phyloP scores from a whole-genome alignment of 2,797 vertebrate genomes.

The Enteromius fasciolatus region DNA sequence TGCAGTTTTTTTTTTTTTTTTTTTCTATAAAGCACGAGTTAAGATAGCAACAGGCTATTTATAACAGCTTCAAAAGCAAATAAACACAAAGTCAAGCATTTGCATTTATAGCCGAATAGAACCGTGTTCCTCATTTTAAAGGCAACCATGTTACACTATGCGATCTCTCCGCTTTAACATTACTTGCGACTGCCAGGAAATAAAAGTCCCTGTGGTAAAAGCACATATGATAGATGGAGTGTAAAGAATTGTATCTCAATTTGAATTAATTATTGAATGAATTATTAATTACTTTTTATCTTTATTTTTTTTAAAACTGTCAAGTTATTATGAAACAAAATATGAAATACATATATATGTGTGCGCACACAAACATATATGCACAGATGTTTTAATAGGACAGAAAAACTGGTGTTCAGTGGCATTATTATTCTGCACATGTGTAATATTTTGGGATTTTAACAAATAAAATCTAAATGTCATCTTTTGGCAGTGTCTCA shows the following conservation, averaged over 20 bases:
- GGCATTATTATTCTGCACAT: not conserved
- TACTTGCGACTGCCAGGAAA: not conserved
- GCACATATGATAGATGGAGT: too few relatives aligned
- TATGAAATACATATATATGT: not conserved
- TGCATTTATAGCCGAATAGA: not conserved
- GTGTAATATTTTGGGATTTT: not conserved
- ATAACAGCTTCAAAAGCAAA: not conserved
- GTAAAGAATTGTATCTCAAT: too few relatives aligned
- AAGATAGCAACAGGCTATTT: slow-evolving; percentile 10
- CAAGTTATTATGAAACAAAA: not conserved
- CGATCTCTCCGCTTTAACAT: not conserved
- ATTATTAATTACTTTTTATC: not conserved
- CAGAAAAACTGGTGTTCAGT: not conserved
- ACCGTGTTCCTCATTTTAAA: not conserved
- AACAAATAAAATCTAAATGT: slow-evolving; percentile 9
- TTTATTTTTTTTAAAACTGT: not conserved
- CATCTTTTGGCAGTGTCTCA: slow-evolving; percentile 32
- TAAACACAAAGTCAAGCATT: not conserved
- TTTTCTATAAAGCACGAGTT: slow-evolving; percentile 20
- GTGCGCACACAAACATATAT: not conserved
- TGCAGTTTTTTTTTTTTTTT: not conserved
- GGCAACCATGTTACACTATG: not conserved
- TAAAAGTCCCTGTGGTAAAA: too few relatives aligned
- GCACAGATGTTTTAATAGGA: not conserved
- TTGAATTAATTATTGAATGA: not conserved